Evolutionary conservation across 1,140 invertebrate species (phyloP), one percentile per base, ranked within the genome.

Genomic region (Drosophila asahinai): DNA sequence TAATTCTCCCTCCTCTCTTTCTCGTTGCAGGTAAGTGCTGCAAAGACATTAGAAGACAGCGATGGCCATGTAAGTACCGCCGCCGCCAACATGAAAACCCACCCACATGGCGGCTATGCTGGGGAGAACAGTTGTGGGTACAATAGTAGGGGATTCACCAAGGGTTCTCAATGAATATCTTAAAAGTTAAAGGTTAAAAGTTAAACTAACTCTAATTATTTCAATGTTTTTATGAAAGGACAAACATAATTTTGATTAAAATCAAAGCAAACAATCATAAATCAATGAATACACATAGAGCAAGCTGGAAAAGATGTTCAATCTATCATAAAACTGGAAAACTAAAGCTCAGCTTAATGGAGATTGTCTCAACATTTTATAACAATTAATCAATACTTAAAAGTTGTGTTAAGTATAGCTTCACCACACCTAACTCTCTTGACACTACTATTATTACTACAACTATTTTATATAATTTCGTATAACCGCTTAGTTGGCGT

Each of bases 11-110:
- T 64, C 38, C 27, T 48, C 33, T 48, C 51, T 43, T 45, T 66
- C 11, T 77, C 54, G 36, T 86, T 89, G 66, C 86, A 89, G 84
- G 84, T 89, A 81, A 90, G 78, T 65, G 74, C 74, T 54, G 54
- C 55, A 25, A 62, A 79, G 70, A 62, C 70, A 45, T 76, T 57
- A 67, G 76, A 74, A 75, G 80, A 87, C 79, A 64, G 71, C 42
- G 74, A 61, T 76, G 75, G 58, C 51, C 77, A 67, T 80, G 83
- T 87, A 81, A 87, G 84, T 89, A 58, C 71, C 17, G 40, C 77
- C 15, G 42, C 77, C 55, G 78, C 68, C 48, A 65, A 52, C 47
- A 72, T 58, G 43, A 49, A 49, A 51, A 81, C 33, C 62, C 81
- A 66, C 66, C 71, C 73, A 77, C 71, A 77, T 81, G 49, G 22